Conservation (phyloP, 2,113 vertebrate species). For the Notothenia rossii region DNA sequence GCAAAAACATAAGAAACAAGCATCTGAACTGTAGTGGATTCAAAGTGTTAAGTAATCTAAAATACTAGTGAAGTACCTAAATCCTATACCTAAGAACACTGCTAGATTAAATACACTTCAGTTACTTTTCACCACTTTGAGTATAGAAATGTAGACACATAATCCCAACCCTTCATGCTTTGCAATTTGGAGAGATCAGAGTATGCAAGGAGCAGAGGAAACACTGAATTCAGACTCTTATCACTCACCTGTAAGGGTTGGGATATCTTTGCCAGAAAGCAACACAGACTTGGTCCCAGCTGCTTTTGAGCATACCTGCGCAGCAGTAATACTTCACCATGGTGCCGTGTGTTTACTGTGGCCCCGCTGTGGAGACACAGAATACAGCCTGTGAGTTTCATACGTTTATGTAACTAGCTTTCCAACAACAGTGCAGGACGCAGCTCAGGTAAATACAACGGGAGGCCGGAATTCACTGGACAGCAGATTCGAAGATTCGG, state of each 20-base stretch:
- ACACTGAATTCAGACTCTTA: fast-evolving
- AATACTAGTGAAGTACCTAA: background rate
- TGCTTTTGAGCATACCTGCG: constrained; percentile 89
- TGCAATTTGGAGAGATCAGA: constrained; percentile 17
- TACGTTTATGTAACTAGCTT: background rate
- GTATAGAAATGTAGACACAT: background rate
- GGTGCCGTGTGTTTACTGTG: constrained; percentile 72
- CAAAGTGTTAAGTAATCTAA: background rate
- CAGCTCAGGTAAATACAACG: background rate
- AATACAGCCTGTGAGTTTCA: constrained; percentile 1
- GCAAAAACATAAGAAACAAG: background rate
- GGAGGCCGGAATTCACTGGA: background rate
- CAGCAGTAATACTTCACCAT: constrained; percentile 96
- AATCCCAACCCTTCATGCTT: too few relatives aligned
- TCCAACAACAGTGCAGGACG: background rate
- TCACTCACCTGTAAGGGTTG: constrained; percentile 93
- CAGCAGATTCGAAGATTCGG: background rate
- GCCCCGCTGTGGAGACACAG: constrained; percentile 33
- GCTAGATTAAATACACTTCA: background rate
- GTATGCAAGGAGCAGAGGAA: background rate
- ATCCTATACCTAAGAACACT: background rate
- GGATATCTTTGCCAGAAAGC: constrained; percentile 97
- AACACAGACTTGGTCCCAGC: constrained; percentile 97
- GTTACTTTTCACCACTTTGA: background rate
- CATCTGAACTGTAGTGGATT: background rate